Evolutionary conservation across 1,140 invertebrate genomes (phyloP), one percentile per base, ranked within the genome.

Genomic region (Triops cancriformis): DNA sequence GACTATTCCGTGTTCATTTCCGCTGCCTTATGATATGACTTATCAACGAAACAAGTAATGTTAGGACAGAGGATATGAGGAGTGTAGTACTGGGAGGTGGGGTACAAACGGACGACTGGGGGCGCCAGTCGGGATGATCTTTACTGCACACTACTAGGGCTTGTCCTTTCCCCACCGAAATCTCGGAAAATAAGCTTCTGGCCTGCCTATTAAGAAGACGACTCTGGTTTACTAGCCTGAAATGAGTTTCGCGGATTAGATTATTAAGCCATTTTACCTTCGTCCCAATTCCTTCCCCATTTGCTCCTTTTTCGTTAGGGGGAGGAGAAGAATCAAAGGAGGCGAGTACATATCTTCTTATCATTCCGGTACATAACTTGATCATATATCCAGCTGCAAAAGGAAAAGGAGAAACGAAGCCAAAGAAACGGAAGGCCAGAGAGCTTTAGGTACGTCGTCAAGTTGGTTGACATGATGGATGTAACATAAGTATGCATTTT

Each of bases 181-280:
- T 23, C 23, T 64, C 5, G 51, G 51, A 64, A 64, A 64, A 64
- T 64, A 64, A 64, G 23, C n/a, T 64, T 64, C 51, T 64, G 14
- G 9, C 51, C 51, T 64, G 23, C 23, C 14, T 64, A 64, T 23
- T 18, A 64, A 64, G 18, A 23, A 64, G 18, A 64, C 51, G 51
- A 64, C 51, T n/a, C 51, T 37, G 31, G 2, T 64, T 64, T 64
- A 64, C 51, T 18, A 64, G 51, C 9, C 51, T 23, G 51, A 64
- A 23, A 64, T 64, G 51, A 64, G 51, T 64, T 64, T 64, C 23
- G 51, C 14, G 51, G 51, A 64, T 64, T 64, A 23, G 51, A 64
- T 64, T 64, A 64, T 64, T 18, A 23, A 64, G 51, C 51, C n/a
- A 64, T 64, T 37, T 64, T 64, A 64, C 51, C 51, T 64, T 64